Evolutionary conservation across 2,888 invertebrate species (phyloP).

Genomic region (Zhengitettix transpicula): DNA sequence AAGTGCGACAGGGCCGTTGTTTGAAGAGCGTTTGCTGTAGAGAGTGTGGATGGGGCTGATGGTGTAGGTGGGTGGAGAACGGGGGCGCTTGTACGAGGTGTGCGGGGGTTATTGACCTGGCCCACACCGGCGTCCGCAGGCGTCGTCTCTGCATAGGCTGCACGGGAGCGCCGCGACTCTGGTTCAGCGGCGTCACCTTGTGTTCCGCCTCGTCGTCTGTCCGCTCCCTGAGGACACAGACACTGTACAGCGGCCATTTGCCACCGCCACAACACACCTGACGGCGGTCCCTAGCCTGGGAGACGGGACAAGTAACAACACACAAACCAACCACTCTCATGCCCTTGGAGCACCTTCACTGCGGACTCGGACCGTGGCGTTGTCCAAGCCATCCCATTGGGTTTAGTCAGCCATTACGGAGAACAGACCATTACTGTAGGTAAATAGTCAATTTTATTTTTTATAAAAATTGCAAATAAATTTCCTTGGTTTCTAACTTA

Average conservation of each 20-base stretch:
- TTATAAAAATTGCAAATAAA: no score
- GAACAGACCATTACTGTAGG: no score
- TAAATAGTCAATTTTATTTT: no score
- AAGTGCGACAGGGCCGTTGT: no score
- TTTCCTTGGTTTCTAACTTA: no score
- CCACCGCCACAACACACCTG: not conserved
- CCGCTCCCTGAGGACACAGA: not conserved
- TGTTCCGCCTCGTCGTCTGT: constrained; percentile 20
- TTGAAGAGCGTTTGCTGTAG: no score
- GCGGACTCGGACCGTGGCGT: no score
- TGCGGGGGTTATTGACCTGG: constrained; percentile 34
- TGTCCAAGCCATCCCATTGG: no score
- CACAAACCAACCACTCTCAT: not conserved
- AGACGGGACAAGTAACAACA: no score
- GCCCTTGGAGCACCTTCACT: not conserved
- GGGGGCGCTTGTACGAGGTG: not conserved
- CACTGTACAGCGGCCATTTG: not conserved
- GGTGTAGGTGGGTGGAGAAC: not conserved
- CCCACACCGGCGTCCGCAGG: constrained; percentile 68
- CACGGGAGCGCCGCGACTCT: constrained; percentile 25
- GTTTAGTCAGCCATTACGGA: no score
- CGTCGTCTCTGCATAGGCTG: constrained; percentile 50
- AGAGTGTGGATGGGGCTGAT: no score
- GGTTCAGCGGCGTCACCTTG: constrained; percentile 13
- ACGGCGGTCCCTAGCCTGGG: no score